These are phyloP conservation scores for Rhorus exstirpatorius DNA, from an alignment of 2,888 invertebrate genomes.

Conservation along the genomic window DNA sequence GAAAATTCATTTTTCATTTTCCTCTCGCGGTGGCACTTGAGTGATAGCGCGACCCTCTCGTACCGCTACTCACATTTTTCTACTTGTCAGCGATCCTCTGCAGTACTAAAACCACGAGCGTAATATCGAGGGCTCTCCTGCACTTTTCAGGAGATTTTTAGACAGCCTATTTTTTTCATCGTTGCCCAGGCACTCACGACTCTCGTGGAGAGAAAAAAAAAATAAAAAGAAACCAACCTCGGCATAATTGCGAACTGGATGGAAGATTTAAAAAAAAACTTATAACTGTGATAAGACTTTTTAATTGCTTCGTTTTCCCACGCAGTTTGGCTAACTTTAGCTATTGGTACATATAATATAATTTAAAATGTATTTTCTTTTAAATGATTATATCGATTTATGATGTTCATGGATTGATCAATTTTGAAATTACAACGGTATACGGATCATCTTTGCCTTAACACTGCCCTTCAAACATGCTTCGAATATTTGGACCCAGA, in stretches of 20 bases:
- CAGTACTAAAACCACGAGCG: constrained; percentile 24
- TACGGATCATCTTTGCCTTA: background rate
- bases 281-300: constrained; percentile 2
- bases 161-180: constrained; percentile 35
- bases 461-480: background rate
- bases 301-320: constrained; percentile 23
- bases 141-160: constrained; percentile 42
- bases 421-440: background rate
- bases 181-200: background rate
- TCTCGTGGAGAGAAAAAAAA: background rate
- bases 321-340: background rate
- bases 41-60: constrained; percentile 29
- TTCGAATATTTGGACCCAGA: constrained; percentile 13
- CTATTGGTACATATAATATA: background rate
- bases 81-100: constrained; percentile 45
- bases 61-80: constrained; percentile 30
- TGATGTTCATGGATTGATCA: background rate
- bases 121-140: constrained; percentile 27
- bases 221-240: no score
- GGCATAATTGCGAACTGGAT: constrained; percentile 17
- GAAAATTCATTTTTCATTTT: constrained; percentile 45
- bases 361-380: constrained; percentile 7
- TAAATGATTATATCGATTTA: background rate
- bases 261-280: constrained; percentile 8
- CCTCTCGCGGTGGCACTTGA: constrained; percentile 37